Evolutionary conservation across 2,888 invertebrate genomes (phyloP), one percentile per base, ranked within the genome.

Genomic region (Xanthorhoe designata): DNA sequence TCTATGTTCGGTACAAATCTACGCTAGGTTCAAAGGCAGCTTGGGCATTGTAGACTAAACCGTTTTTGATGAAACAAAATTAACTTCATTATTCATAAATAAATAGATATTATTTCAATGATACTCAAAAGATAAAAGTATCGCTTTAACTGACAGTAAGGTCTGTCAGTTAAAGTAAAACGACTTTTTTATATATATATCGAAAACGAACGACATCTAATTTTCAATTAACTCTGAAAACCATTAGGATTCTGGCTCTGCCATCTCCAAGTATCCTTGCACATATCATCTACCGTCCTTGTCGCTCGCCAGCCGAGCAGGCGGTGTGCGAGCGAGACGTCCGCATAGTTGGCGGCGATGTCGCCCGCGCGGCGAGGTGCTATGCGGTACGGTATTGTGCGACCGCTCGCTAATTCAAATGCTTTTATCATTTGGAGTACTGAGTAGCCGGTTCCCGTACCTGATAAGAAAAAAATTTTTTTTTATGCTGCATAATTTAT

Each of bases 211-310:
- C n/a, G n/a, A n/a, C n/a, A n/a, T n/a, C n/a, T n/a, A n/a, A 15
- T 13, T 15, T 13, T 13, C 13, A 38, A 13, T 72, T 75, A 62
- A 32, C 60, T 77, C 18, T 55, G 83, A 54, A 91, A 97, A 0
- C 98, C 98, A 68, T 96, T 94, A 0, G 98, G 98, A 90, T 98
- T 97, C 60, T 92, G 91, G 58, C 95, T 95, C 87, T 98, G 98
- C 98, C 98, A 98, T 60, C 94, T 95, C 98, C 98, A 98, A 0
- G 97, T 95, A 82, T 98, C 98, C 9, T 84, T 88, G 84, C 98
- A 98, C 98, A 98, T 98, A 73, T 97, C 97, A 10, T 95, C 90
- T 4, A 98, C 90, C 66, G 95, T 94, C 81, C 95, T 95, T n/a
- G 94, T 94, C 17, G 98, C 97, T 29, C 94, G 94, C 98, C 99